Evolutionary conservation across 37 sponge, comb jelly and placozoan species (phyloP).

Genomic region (Theonella swinhoei): DNA sequence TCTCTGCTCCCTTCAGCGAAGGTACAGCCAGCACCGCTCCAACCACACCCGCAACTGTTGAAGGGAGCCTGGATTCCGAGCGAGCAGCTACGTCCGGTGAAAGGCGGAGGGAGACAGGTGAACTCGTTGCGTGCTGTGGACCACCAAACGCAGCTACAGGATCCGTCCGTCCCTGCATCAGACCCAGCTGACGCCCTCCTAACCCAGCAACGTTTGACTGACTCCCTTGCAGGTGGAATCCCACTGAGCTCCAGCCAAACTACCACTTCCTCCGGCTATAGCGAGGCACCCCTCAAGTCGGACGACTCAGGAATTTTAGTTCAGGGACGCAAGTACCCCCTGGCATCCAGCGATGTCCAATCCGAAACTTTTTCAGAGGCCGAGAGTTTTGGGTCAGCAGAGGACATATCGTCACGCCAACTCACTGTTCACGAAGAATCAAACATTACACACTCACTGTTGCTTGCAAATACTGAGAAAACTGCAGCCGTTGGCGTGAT

Average conservation of each 20-base stretch:
- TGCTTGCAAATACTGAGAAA: background rate
- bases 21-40: background rate
- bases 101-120: background rate
- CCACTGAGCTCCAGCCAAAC: background rate
- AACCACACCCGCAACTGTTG: background rate
- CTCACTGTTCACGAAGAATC: background rate
- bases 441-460: background rate
- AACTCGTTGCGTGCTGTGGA: background rate
- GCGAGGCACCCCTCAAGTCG: background rate
- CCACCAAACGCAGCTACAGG: background rate
- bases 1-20: background rate
- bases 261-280: background rate
- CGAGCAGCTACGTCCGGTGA: background rate
- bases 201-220: background rate
- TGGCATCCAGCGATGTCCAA: constrained; percentile 16
- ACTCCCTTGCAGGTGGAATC: background rate
- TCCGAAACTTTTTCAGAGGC: constrained; percentile 16
- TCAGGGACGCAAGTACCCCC: constrained; percentile 1
- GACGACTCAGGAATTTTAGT: background rate
- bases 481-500: background rate
- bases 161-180: background rate
- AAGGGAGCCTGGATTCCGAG: background rate
- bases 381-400: constrained; percentile 2
- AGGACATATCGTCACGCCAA: background rate
- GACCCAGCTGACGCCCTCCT: background rate